phyloP scores from a whole-genome alignment of 2,797 vertebrate species.

The Serranus cabrilla region DNA sequence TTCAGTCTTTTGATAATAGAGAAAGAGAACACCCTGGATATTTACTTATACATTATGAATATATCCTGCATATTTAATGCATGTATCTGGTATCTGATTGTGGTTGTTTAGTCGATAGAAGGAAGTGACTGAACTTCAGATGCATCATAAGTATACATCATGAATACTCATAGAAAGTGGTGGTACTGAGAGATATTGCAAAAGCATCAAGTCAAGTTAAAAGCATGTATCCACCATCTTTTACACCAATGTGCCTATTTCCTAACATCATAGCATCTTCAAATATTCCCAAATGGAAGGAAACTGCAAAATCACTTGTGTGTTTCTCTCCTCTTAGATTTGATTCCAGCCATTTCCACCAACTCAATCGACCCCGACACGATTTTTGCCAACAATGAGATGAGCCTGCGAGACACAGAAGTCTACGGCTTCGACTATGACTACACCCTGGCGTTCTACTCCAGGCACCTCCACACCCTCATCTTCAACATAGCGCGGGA shows the following conservation, averaged over 20 bases:
- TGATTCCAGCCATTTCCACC: constrained; percentile 89
- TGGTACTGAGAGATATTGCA: background rate
- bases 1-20: background rate
- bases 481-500: constrained; percentile 97
- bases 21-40: background rate
- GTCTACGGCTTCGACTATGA: constrained; percentile 99
- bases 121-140: background rate
- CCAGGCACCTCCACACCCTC: constrained; percentile 94
- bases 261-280: background rate
- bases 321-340: constrained; percentile 74
- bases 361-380: constrained; percentile 93
- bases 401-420: constrained; percentile 95
- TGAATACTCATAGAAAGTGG: background rate
- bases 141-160: background rate
- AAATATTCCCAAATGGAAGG: background rate
- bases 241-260: background rate
- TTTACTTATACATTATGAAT: background rate
- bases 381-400: constrained; percentile 98
- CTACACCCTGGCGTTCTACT: constrained; percentile 98
- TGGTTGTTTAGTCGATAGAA: background rate
- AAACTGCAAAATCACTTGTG: constrained; percentile 4
- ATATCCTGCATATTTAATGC: background rate
- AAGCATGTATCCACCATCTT: background rate
- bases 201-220: background rate
- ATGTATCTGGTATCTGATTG: background rate